Conservation (phyloP, 1,140 invertebrate species). For the Mamestra configurata region DNA sequence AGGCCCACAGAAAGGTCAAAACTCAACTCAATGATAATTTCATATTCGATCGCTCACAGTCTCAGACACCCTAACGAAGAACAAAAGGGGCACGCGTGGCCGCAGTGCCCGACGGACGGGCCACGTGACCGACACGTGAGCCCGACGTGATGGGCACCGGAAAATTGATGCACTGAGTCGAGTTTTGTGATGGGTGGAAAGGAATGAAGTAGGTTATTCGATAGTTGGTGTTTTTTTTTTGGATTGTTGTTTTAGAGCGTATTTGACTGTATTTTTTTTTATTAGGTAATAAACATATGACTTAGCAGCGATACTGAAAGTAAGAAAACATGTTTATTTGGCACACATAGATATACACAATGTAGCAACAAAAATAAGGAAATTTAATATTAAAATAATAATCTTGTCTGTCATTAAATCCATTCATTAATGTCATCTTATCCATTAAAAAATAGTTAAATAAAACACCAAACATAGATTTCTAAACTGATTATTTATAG, state of each 20-base stretch:
- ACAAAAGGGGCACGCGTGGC: conserved; percentile 61
- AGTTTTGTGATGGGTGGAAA: conserved; percentile 43
- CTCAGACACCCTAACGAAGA: conserved; percentile 59
- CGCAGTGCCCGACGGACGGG: conserved; percentile 47
- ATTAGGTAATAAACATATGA: no score
- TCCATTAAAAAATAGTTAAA: no score
- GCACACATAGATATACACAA: no score
- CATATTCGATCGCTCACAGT: conserved; percentile 40
- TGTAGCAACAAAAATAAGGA: no score
- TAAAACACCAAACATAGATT: no score
- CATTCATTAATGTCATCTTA: no score
- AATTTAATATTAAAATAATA: no score
- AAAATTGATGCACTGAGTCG: conserved; percentile 65
- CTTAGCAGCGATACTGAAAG: no score
- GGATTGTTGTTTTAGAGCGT: no score
- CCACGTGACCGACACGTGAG: conserved; percentile 75
- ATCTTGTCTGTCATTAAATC: no score
- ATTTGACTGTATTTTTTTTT: background rate
- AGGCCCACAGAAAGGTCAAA: conserved; percentile 30
- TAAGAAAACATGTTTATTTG: no score
- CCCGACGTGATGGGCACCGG: conserved; percentile 67
- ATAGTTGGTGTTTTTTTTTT: conserved; percentile 8
- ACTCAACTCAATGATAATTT: conserved; percentile 45
- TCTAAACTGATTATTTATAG: no score
- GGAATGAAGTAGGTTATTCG: conserved; percentile 47